Evolutionary conservation across 1,140 invertebrate genomes (phyloP), one percentile per base, ranked within the genome.

Genomic region (Zaprionus ornatus): DNA sequence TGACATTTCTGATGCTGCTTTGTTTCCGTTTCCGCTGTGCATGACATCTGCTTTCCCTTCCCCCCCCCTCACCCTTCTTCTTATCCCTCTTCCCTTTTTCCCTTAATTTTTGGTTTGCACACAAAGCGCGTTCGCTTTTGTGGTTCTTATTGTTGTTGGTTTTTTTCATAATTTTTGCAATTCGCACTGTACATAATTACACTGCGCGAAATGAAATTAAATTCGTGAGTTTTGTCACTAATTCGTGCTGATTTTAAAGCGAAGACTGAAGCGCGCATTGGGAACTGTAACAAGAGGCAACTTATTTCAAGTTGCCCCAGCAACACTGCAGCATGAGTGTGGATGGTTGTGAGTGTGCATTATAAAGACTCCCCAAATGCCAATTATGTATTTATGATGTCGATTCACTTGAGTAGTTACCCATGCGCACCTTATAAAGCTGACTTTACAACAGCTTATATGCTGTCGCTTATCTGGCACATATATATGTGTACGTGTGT

Each of bases 11-110:
- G 78, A 78, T 75, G 80, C 77, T 73, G 84, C 69, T 88, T 88
- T 88, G 84, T 90, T 84, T 88, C 84, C 84, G 80, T 88, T 87
- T 87, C 84, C 84, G 85, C 61, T 82, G 61, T 45, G 73, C 42
- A 61, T 70, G 82, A 76, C 79, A 86, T 74, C 71, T 73, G 82
- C 48, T 9, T 9, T 32, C 29, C 55, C 29, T 37, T 54, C 45
- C 29, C 45, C 17, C 19, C 5, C 40, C 17, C 50, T 52, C 9
- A 3, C 50, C 5, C 50, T 27, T 23, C 60, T 55, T 48, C 21
- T 32, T 15, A 42, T n/a, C n/a, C 9, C 29, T 32, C 9, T 9
- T 32, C 9, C 7, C 27, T 29, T 10, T 2, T 2, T 29, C 1
- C 27, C 1, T 10, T 29, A 1, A 29, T 29, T 29, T 29, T 29